Evolutionary conservation across 2,113 vertebrate species (phyloP), one percentile per base, ranked within the genome.

Genomic region (Marmota monax): DNA sequence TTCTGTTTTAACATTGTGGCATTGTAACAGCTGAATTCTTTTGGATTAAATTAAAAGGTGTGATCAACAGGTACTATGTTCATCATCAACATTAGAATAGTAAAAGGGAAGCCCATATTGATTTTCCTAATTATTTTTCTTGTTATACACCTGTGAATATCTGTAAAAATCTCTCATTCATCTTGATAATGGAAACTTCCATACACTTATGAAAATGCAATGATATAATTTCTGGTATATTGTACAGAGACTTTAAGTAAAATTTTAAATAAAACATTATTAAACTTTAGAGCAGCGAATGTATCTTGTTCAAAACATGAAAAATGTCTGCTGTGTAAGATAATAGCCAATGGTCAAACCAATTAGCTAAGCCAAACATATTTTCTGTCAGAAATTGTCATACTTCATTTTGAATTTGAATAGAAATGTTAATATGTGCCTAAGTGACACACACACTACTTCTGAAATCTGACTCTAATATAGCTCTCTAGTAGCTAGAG

Each of bases 401-500:
- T 63, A 63, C 5, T 67, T 77, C 7, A 39, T 61, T 88, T 95
- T 82, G 10, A 88, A 5, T 82, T 86, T 53, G 73, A 91, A n/a
- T 32, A 51, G 16, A 90, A 82, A 37, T 80, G 11, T 42, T 88
- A 85, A 74, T 72, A 53, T 0, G 0, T 73, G 22, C n/a, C 53
- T 77, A 37, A 72, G 51, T 76, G 42, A 39, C 3, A 90, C 37
- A 11, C 37, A 72, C 12, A 42, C 14, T 92, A 39, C 51, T 94
- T 94, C 23, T 89, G 42, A 92, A 72, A 91, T 92, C 45, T 83
- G 5, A 78, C 53, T 86, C n/a, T 42, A 82, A 80, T 88, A 18
- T 32, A 88, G 18, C 10, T 58, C 9, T 67, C 12, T 58, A 69
- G 0, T 25, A 25, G 1, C 17, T 61, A 82, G 34, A 76, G 4